Base-by-base conservation (phyloP, 2,888 invertebrate species). In the Poecilobothrus nobilitatus region DNA sequence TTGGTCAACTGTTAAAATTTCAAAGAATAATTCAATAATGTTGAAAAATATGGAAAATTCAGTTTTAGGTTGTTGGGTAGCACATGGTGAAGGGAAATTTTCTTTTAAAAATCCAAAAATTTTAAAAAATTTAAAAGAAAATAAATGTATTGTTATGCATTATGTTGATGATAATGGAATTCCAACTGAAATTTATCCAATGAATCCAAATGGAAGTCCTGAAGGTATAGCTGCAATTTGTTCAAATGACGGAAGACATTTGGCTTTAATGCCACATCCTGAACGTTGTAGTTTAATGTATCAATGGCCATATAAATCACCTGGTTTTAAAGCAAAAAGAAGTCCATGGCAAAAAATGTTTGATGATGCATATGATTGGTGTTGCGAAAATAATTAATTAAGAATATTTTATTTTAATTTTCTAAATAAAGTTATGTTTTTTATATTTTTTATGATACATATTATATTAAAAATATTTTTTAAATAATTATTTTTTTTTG, bases 241-340 rank as follows among this genome's bases (percentile, higher is more conserved):
- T 75, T 97, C 97, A 0, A 77, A 80, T 1, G 91, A 97, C 83
- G 98, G 97, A 0, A 88, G 97, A 6, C 97, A 98, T 82, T 84
- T 97, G 74, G 98, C 97, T 0, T 88, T 98, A 87, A 99, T 99
- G 98, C 98, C 98, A 3, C 98, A 99, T 84, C 97, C 98, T 0
- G 98, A 99, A 83, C 87, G 97, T 71, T 94, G 94, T 78, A 88
- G 91, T 71, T 85, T 92, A 74, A 88, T 89, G 74, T 96, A 94
- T 91, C 97, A 97, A 81, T 94, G 95, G 89, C 90, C 95, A 1
- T 88, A 89, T 78, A 81, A 83, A 73, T 88, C 88, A 9, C 78
- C 81, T 9, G 79, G 81, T 68, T 86, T 86, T 79, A 74, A 77
- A 34, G 83, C 84, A 71, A 82, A 85, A 70, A 86, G 86, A 74